These are phyloP conservation scores for Megalops atlanticus DNA, from an alignment of 2,113 vertebrate species.

Conservation along the genomic window DNA sequence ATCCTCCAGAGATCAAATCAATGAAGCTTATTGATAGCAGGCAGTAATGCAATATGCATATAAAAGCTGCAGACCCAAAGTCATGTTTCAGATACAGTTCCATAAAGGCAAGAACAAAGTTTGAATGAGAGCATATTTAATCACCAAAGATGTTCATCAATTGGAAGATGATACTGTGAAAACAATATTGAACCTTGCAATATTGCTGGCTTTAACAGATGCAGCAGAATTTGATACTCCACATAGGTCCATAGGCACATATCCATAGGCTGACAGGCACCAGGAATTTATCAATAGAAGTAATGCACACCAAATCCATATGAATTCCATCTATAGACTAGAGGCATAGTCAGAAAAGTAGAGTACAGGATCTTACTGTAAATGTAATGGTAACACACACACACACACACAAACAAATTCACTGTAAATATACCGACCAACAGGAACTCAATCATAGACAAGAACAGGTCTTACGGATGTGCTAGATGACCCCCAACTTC, in stretches of 20 bases:
- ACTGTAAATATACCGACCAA: too few relatives aligned
- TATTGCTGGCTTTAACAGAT: not conserved
- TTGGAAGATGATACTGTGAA: not conserved
- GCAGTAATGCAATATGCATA: not conserved
- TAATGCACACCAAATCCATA: not conserved
- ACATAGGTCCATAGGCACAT: not conserved
- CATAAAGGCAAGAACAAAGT: not conserved
- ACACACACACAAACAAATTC: too few relatives aligned
- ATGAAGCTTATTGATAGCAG: not conserved
- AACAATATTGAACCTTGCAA: not conserved
- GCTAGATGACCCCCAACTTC: too few relatives aligned
- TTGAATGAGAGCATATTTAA: not conserved
- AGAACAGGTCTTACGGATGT: too few relatives aligned
- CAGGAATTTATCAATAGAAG: not conserved
- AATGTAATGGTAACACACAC: not conserved
- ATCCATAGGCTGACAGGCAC: too few relatives aligned
- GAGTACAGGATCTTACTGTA: not conserved
- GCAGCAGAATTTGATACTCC: not conserved
- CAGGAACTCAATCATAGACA: too few relatives aligned
- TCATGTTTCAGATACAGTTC: not conserved
- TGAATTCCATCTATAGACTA: not conserved
- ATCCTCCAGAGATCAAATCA: not conserved
- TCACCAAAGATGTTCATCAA: not conserved
- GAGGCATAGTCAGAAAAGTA: not conserved
- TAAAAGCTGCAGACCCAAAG: not conserved